phyloP scores from a whole-genome alignment of 1,140 invertebrate species.

The Calliphora vicina region DNA sequence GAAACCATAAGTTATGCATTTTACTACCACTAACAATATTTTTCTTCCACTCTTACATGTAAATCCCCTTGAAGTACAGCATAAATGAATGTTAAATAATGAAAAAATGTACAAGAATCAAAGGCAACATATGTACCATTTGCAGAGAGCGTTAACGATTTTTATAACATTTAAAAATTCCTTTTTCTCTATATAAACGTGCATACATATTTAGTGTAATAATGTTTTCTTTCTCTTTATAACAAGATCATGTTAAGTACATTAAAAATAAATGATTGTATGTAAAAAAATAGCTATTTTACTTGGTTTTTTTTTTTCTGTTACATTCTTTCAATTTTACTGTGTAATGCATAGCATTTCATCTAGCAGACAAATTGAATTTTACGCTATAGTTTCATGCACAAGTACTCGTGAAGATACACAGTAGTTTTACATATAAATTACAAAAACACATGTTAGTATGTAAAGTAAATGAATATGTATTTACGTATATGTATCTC shows the following conservation, averaged over 20 bases:
- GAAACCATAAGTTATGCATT: constrained; percentile 24
- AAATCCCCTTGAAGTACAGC: not conserved
- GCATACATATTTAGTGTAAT: not conserved
- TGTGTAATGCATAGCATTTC: not conserved
- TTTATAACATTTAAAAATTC: not conserved
- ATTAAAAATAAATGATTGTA: constrained; percentile 1
- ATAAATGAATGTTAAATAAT: not conserved
- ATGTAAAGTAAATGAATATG: no score
- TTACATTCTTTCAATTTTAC: not conserved
- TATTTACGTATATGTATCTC: no score
- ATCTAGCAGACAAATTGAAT: not conserved
- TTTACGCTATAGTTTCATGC: not conserved
- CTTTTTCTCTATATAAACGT: not conserved
- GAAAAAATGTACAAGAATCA: not conserved
- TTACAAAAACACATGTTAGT: no score
- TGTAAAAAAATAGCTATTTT: not conserved
- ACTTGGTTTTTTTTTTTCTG: not conserved
- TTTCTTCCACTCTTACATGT: not conserved
- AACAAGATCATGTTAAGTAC: constrained; percentile 14
- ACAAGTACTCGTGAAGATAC: no score
- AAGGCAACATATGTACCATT: not conserved
- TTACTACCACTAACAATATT: not conserved
- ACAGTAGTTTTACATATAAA: no score
- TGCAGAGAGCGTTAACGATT: not conserved
- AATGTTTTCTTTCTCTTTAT: not conserved